A percentile compares a stretch with the other conserved stretches of the same genome.
Conservation (phyloP, 2,888 invertebrate species). For the Therioaphis trifolii region DNA sequence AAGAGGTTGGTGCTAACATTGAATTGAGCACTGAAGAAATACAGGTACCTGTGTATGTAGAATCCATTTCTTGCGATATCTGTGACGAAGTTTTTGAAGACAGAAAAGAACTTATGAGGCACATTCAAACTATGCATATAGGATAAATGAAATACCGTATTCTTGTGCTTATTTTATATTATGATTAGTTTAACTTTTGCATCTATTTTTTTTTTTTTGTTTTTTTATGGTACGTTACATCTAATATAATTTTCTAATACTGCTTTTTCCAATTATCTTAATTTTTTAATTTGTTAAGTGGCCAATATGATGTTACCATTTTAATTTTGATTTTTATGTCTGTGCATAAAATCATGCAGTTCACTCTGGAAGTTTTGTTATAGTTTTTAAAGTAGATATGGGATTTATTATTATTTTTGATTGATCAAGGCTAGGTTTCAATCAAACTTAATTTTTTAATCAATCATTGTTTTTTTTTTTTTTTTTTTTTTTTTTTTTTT, state of each 20-base stretch:
- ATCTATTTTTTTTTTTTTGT: not conserved
- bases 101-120: conserved; percentile 78
- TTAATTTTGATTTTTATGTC: conserved; percentile 8
- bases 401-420: not conserved
- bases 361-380: not conserved
- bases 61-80: conserved; percentile 79
- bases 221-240: conserved; percentile 5
- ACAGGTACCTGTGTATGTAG: conserved; percentile 24
- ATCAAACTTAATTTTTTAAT: not conserved
- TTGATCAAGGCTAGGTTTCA: not conserved
- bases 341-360: not conserved
- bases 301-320: conserved; percentile 47
- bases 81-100: conserved; percentile 81
- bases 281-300: not conserved
- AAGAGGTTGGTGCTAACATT: conserved; percentile 57
- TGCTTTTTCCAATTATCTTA: not conserved
- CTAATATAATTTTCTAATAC: not conserved
- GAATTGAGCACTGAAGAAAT: conserved; percentile 52
- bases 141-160: conserved; percentile 5
- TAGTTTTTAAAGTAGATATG: not conserved
- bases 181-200: not conserved
- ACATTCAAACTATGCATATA: conserved; percentile 71
- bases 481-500: not conserved
- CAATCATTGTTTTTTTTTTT: not conserved
- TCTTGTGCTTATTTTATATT: not conserved